Evolutionary conservation across 2,888 invertebrate species (phyloP), one percentile per base, ranked within the genome.

Genomic region (Troides helena): DNA sequence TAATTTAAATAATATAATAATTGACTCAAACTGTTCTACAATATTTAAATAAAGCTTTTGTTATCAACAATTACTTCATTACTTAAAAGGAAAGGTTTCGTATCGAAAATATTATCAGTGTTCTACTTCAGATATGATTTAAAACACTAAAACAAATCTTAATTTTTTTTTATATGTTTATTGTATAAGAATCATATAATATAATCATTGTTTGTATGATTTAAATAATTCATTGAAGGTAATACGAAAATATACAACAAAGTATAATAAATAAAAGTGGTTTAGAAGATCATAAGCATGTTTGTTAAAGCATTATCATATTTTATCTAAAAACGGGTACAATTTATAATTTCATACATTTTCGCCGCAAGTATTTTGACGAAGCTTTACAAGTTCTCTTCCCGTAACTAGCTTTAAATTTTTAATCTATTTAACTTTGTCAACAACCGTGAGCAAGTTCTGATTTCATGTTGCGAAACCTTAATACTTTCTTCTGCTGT

Each of bases 371-470:
- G 50, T 50, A 50, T 50, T 61, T 18, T 7, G 39, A 61, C 58
- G 25, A 25, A 8, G 23, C 43, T 36, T 65, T 65, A 58, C 25
- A 39, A 53, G 53, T 60, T 53, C 53, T 36, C 53, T 50, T 21
- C 50, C 21, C 61, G 59, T 46, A 67, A 62, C 39, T n/a, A 61
- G 18, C 36, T 56, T 67, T 53, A 56, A 56, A 67, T 61, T 39
- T 61, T 67, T 61, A 61, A 61, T 67, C 50, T 59, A 61, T 60
- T 67, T 53, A 53, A n/a, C n/a, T 65, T 59, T 46, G 18, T 43
- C 21, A 8, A 46, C 66, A 50, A 50, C 50, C 30, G 30, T 66
- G 58, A 60, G 46, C 14, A 25, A 63, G 59, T 30, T 36, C 58
- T 46, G 63, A 58, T 63, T 68, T 58, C 30, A 25, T 63, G 18